Percentiles rank a stretch among this genome's conserved stretches.
These are phyloP conservation scores for Lingula anatina DNA, from an alignment of 2,888 invertebrate genomes.

Conservation along the genomic window DNA sequence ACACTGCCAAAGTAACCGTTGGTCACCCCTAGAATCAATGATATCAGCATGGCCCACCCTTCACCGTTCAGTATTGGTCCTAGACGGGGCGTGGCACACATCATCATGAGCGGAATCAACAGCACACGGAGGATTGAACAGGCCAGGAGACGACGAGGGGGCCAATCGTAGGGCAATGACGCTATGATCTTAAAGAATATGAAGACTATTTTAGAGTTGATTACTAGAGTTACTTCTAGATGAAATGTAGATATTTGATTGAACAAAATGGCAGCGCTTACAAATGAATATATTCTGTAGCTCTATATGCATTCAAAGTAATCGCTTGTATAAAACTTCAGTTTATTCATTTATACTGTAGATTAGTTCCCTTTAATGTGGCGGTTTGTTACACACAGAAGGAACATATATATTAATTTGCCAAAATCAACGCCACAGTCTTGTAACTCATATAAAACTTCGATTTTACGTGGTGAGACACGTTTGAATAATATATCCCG, in stretches of 20 bases:
- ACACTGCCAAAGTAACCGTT: constrained; percentile 87
- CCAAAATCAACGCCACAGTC: no score
- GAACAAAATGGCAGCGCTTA: background rate
- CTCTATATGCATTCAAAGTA: no score
- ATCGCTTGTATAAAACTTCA: no score
- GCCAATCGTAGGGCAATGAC: constrained; percentile 78
- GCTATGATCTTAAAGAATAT: constrained; percentile 62
- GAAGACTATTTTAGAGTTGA: background rate
- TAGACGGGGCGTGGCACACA: constrained; percentile 75
- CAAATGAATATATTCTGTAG: background rate
- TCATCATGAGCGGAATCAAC: constrained; percentile 73
- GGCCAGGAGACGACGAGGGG: constrained; percentile 70
- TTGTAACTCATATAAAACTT: no score
- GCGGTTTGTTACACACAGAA: no score
- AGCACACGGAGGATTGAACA: constrained; percentile 69
- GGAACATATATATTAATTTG: no score
- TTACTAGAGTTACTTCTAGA: background rate
- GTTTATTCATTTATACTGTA: no score
- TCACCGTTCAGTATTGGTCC: constrained; percentile 68
- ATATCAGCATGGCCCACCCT: constrained; percentile 64
- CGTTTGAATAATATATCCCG: no score
- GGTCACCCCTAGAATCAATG: constrained; percentile 69
- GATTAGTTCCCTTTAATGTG: no score
- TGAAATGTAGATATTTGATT: background rate
- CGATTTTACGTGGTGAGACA: no score